Percentiles rank a stretch among this genome's conserved stretches.
These are phyloP conservation scores for Cercocebus atys DNA, from an alignment of 2,113 vertebrate species.

Conservation along the genomic window DNA sequence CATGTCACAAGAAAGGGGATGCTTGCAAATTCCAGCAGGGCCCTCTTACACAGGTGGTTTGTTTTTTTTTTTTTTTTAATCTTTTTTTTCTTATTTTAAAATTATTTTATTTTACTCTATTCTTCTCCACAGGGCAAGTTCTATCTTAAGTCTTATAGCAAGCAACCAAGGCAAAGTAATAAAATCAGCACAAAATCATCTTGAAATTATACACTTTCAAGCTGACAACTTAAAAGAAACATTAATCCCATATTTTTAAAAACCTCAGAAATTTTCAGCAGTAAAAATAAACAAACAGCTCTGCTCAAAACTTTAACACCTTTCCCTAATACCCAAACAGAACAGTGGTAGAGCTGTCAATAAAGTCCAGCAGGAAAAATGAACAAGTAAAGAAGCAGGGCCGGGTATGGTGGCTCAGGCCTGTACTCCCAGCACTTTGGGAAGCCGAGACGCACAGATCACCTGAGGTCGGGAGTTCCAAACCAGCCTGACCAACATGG, in stretches of 20 bases:
- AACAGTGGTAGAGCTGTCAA: background rate
- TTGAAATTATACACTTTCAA: background rate
- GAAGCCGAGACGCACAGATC: too few species aligned
- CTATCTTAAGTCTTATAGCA: background rate
- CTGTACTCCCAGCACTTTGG: too few species aligned
- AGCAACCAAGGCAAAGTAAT: background rate
- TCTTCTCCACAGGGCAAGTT: too few species aligned
- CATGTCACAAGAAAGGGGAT: background rate
- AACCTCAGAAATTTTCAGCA: conserved; percentile 12
- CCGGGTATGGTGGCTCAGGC: too few species aligned
- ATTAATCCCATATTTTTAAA: conserved; percentile 27
- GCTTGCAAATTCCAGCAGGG: background rate
- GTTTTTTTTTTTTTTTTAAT: background rate
- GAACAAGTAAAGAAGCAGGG: background rate
- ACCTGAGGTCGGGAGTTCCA: too few species aligned
- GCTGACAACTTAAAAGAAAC: background rate
- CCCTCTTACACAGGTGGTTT: background rate
- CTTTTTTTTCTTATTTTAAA: too few species aligned
- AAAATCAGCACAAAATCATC: background rate
- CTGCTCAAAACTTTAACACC: conserved; percentile 41
- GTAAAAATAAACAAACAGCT: conserved; percentile 53
- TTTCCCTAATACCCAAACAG: conserved; percentile 39
- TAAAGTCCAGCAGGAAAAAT: background rate
- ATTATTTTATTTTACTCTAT: too few species aligned
- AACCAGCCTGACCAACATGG: too few species aligned